A percentile compares a stretch with the other conserved stretches of the same genome.
phyloP scores from a whole-genome alignment of 2,888 invertebrate genomes.

The Drosophila parthenogenetica region DNA sequence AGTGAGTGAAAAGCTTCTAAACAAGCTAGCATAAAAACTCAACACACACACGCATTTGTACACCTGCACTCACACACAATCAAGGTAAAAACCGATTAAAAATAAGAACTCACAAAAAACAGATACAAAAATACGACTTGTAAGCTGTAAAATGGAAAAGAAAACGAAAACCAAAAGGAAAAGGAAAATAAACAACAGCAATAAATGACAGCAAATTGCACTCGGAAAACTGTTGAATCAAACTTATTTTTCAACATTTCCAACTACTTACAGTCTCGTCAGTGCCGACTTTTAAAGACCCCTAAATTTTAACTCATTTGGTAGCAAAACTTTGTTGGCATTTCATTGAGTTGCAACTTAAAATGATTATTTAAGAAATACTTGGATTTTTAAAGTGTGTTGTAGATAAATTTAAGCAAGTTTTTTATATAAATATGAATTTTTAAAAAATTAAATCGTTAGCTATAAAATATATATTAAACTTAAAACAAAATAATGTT shows the following conservation, averaged over 20 bases:
- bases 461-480: no score
- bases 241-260: neutral
- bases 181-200: neutral
- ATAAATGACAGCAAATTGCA: constrained; percentile 13
- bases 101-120: neutral
- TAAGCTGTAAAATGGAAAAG: neutral
- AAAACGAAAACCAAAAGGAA: neutral
- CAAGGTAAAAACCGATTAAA: constrained; percentile 6
- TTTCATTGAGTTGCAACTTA: no score
- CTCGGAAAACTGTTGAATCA: neutral
- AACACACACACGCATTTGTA: neutral
- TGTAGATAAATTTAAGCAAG: no score
- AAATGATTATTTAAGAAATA: no score
- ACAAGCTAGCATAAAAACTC: constrained; percentile 5
- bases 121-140: neutral
- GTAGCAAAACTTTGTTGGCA: no score
- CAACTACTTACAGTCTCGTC: neutral
- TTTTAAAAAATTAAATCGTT: no score
- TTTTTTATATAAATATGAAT: no score
- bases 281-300: no score
- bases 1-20: constrained; percentile 14
- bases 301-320: no score
- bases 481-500: no score
- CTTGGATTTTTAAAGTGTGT: no score
- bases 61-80: neutral